Percentiles rank a stretch among this genome's conserved stretches.
phyloP scores from a whole-genome alignment of 2,888 invertebrate species.

The Cephalotes varians region DNA sequence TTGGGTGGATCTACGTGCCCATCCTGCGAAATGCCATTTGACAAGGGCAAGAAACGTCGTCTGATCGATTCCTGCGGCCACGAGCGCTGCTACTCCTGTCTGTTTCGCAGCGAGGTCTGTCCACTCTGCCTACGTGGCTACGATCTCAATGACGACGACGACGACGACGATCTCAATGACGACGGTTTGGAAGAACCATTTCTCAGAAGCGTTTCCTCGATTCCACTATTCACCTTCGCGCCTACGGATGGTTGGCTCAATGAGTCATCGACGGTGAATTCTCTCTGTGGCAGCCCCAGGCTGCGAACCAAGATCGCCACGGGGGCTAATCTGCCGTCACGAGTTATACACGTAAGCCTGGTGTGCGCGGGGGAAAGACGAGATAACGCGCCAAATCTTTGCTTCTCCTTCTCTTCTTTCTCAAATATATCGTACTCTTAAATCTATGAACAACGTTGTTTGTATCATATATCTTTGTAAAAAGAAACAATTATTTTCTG shows the following conservation, averaged over 20 bases:
- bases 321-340: constrained; percentile 73
- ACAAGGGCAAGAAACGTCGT: constrained; percentile 98
- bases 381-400: not conserved
- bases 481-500: not conserved
- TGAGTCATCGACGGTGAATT: constrained; percentile 82
- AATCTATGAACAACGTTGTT: not conserved
- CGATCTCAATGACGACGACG: constrained; percentile 84
- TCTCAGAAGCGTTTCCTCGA: constrained; percentile 74
- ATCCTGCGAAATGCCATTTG: constrained; percentile 97
- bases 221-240: constrained; percentile 75
- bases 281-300: constrained; percentile 83
- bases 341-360: constrained; percentile 69
- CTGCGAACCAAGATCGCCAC: constrained; percentile 79
- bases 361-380: not conserved
- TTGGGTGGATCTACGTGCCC: constrained; percentile 90
- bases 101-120: constrained; percentile 96
- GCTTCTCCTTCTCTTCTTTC: not conserved
- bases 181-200: constrained; percentile 83
- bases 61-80: constrained; percentile 98
- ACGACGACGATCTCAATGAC: constrained; percentile 67
- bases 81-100: constrained; percentile 97
- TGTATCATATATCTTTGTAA: not conserved
- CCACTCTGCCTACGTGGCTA: constrained; percentile 90
- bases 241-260: constrained; percentile 82
- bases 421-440: not conserved